phyloP scores from a whole-genome alignment of 2,888 invertebrate species.

The Idaea straminata region DNA sequence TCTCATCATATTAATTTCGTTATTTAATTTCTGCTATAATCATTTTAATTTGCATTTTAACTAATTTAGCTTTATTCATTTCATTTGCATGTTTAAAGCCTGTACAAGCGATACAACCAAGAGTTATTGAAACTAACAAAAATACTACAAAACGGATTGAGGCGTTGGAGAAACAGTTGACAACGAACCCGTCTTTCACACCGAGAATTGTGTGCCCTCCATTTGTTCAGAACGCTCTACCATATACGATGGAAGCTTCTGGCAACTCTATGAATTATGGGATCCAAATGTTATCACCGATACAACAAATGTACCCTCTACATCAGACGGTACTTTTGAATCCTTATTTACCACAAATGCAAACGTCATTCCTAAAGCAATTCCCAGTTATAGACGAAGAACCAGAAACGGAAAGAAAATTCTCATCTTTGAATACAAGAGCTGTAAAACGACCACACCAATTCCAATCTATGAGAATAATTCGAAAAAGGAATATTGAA shows the following conservation, averaged over 20 bases:
- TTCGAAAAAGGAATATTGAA: constrained; percentile 71
- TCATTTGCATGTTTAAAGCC: constrained; percentile 76
- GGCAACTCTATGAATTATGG: constrained; percentile 50
- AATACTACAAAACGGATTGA: constrained; percentile 63
- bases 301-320: constrained; percentile 71
- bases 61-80: constrained; percentile 55
- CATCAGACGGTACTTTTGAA: constrained; percentile 70
- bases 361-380: constrained; percentile 64
- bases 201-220: constrained; percentile 73
- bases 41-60: constrained; percentile 61
- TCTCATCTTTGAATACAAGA: constrained; percentile 70
- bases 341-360: constrained; percentile 68
- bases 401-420: constrained; percentile 60
- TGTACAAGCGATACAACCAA: constrained; percentile 76
- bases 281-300: constrained; percentile 65
- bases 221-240: constrained; percentile 61
- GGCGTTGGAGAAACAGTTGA: constrained; percentile 68
- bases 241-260: constrained; percentile 48
- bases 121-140: constrained; percentile 70
- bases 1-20: background rate
- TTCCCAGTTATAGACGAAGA: constrained; percentile 69
- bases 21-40: constrained; percentile 19
- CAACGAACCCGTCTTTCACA: constrained; percentile 73
- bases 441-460: constrained; percentile 55
- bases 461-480: constrained; percentile 73